Base-by-base conservation (phyloP, 2,113 vertebrate species). In the Carassius gibelio region DNA sequence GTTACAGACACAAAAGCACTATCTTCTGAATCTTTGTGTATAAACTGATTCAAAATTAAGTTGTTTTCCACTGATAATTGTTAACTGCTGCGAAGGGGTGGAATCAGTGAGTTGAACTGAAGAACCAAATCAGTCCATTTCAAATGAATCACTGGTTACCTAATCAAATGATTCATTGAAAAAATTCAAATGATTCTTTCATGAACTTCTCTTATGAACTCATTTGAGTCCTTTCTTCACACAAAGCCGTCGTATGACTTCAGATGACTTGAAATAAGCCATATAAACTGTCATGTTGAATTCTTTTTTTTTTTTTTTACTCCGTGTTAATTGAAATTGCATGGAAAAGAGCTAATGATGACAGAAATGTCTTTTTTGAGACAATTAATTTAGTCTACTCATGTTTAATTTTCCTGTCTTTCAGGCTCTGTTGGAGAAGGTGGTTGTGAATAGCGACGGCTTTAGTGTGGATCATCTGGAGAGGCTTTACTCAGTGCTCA, bases 401-500 rank as follows among this genome's bases (percentile, higher is more conserved):
- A 4, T 64, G 50, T 26, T n/a, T 55, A 26, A 62, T 66, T 38
- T 78, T 59, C 48, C 2, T 83, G 36, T 62, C 86, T 86, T 82
- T 61, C 89, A 99, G 98, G 95, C 92, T 90, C 94, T 99, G 66
- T 95, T 99, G 90, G 95, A 97, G 87, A 84, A 93, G 85, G 95
- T 96, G 94, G 96, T 98, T 84, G 93, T 92, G 91, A 98, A 95
- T 93, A 98, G 96, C 83, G 94, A 96, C 61, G 96, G 96, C 90
- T 93, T 96, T 93, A 96, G 96, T 76, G 97, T 99, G 92, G 98
- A 99, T 92, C 96, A 98, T 81, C 94, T 99, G 91, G 98, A 99
- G 93, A 95, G 98, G 89, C 93, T 99, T 36, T 99, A 97, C 95
- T 98, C 97, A 0, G 93, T 96, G 19, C 96, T 99, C 92, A 97